A percentile compares a stretch with the other conserved stretches of the same genome.
Evolutionary conservation across 1,140 invertebrate species (phyloP).

Genomic region (Microvelia longipes): DNA sequence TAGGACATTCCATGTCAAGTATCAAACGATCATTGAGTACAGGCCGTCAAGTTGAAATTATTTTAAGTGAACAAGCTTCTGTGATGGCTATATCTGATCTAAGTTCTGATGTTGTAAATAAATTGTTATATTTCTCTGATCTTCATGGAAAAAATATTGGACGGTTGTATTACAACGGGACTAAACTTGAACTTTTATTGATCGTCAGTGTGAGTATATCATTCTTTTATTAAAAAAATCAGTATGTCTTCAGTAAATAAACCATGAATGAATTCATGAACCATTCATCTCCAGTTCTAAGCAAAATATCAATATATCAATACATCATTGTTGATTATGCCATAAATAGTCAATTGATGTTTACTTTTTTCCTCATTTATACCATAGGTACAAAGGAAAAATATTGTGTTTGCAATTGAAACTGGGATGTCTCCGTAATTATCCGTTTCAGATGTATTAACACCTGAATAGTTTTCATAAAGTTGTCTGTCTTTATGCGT

Average conservation of each 20-base stretch:
- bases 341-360: no score
- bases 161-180: slow-evolving; percentile 20
- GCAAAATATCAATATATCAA: no score
- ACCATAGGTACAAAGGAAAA: no score
- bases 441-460: no score
- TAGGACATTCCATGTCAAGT: slow-evolving; percentile 2
- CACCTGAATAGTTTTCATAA: no score
- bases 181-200: background rate
- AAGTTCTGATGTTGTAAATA: slow-evolving; percentile 21
- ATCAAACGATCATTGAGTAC: slow-evolving; percentile 18
- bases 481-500: no score
- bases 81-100: slow-evolving; percentile 17
- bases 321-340: no score
- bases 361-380: no score
- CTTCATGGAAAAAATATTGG: slow-evolving; percentile 16
- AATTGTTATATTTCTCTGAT: slow-evolving; percentile 23
- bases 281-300: no score
- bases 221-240: background rate
- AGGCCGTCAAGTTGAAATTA: slow-evolving; percentile 12
- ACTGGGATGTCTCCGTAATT: no score
- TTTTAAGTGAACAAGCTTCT: slow-evolving; percentile 6
- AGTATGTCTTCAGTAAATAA: background rate
- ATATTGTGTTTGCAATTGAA: no score
- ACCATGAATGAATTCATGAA: slow-evolving; percentile 4
- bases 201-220: slow-evolving; percentile 1